Conservation (phyloP, 2,888 invertebrate genomes). For the Hydropsyche betteni region DNA sequence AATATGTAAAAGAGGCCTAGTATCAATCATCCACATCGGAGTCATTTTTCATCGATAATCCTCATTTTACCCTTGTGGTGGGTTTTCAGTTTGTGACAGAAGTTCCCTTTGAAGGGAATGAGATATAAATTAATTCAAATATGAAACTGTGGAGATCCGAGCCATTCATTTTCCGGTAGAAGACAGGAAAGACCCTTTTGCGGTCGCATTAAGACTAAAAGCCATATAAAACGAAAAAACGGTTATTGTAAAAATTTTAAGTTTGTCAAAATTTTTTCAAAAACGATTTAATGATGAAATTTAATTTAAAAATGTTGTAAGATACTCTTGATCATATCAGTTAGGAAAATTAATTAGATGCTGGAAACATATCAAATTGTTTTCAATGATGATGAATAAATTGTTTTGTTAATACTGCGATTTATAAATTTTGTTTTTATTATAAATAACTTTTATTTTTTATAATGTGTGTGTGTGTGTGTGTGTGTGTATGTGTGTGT, state of each 20-base stretch:
- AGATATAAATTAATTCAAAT: slow-evolving; percentile 11
- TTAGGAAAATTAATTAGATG: too few relatives aligned
- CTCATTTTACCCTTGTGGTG: neutral
- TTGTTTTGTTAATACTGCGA: too few relatives aligned
- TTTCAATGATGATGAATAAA: too few relatives aligned
- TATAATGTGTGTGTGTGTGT: too few relatives aligned
- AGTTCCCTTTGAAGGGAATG: neutral
- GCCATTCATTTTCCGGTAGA: slow-evolving; percentile 17
- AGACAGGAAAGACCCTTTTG: slow-evolving; percentile 29
- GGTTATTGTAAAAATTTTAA: slow-evolving; percentile 18
- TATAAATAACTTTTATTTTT: too few relatives aligned
- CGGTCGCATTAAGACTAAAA: slow-evolving; percentile 34
- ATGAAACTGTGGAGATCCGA: slow-evolving; percentile 11
- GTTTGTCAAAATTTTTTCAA: slow-evolving; percentile 10
- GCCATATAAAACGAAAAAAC: slow-evolving; percentile 35
- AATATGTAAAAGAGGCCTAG: too few relatives aligned
- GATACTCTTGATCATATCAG: too few relatives aligned
- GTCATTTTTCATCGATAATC: slow-evolving; percentile 23
- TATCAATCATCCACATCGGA: slow-evolving; percentile 7
- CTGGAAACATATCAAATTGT: too few relatives aligned
- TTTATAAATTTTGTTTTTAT: too few relatives aligned
- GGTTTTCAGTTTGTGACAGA: neutral
- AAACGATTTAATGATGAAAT: too few relatives aligned
- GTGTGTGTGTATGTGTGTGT: too few relatives aligned
- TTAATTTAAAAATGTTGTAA: too few relatives aligned